Evolutionary conservation across 92 coral and sea anemone genomes (phyloP), one percentile per base, ranked within the genome.

Genomic region (Phenganax stokvisi): DNA sequence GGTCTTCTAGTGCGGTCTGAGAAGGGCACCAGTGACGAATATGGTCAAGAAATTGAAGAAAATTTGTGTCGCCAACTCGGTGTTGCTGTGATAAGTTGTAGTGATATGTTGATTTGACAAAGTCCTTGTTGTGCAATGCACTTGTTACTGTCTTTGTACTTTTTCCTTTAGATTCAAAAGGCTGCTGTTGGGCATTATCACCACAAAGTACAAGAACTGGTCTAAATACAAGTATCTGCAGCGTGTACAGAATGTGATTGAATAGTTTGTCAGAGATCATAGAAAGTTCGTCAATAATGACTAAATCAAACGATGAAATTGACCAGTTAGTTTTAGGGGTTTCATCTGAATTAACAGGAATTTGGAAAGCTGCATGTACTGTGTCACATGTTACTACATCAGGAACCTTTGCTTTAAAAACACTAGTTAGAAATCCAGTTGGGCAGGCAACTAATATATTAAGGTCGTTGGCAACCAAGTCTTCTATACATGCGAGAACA

Each of bases 301-400:
- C 27, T 9, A 65, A 11, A 17, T 65, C n/a, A 15, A 65, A 65
- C 6, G 3, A 44, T 6, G 71, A 65, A 5, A 65, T 11, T 10
- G 71, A 11, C 71, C 71, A 65, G 7, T 65, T 65, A 5, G 71
- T 65, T 65, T 28, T 10, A 5, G 71, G 71, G 7, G 15, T 10
- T 9, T 65, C 71, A 17, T 17, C 15, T 9, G 71, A 15, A 17
- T 65, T 15, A 28, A 65, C 71, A 0, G 71, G 15, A 0, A 65
- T 65, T 9, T 65, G 71, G 31, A 65, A 65, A 65, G 71, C 27
- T 1, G 71, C 27, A 17, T 65, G 71, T 7, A 65, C 27, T 65
- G 71, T 65, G 6, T 65, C 27, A 65, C 71, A 65, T 65, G 71
- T 65, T 10, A 65, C 71, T 28, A 6, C n/a, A 65, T 65, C 71